Base-by-base conservation (phyloP, 2,888 invertebrate genomes). In the Colostygia pectinataria region DNA sequence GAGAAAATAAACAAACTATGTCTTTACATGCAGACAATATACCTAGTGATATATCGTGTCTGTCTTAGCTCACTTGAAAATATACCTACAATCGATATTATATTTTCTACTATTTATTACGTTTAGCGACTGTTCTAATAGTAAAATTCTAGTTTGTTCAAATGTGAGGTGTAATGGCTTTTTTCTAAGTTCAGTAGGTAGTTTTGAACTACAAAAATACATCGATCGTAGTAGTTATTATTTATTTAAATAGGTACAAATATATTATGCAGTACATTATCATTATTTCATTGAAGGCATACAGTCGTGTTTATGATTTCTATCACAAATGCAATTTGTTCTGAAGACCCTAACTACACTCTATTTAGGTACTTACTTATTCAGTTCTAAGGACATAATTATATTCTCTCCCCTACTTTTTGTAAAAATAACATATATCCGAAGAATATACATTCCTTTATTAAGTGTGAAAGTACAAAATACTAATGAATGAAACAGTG, bases 281-380 rank as follows among this genome's bases (percentile, higher is more conserved):
- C 9, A 42, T 38, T 41, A 51, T 42, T 36, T 44, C 8, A 33
- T 36, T 38, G 41, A 56, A 52, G 48, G 57, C 57, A 55, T 51
- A 37, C 47, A 52, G 40, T 51, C 42, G 46, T 48, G 48, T 53
- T 41, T 36, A 50, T 52, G 47, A 55, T 49, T 50, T 50, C 32
- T 61, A 61, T 51, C 55, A 48, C 55, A 54, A 61, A 57, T 59
- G 59, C 57, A 55, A 57, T 54, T 53, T 31, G 52, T 55, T 54
- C 25, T 44, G 29, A 50, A 46, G 37, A 47, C 48, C n/a, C 15
- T 52, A 38, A 33, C 46, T 47, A 44, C 10, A 9, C 27, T 33
- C 32, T 47, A 41, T 25, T 34, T 42, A 47, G 40, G 42, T 54
- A 52, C 29, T 46, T 54, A 52, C 29, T 46, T 45, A 28, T 48